Conservation (phyloP, 2,797 vertebrate species). For the Pagetopsis macropterus region DNA sequence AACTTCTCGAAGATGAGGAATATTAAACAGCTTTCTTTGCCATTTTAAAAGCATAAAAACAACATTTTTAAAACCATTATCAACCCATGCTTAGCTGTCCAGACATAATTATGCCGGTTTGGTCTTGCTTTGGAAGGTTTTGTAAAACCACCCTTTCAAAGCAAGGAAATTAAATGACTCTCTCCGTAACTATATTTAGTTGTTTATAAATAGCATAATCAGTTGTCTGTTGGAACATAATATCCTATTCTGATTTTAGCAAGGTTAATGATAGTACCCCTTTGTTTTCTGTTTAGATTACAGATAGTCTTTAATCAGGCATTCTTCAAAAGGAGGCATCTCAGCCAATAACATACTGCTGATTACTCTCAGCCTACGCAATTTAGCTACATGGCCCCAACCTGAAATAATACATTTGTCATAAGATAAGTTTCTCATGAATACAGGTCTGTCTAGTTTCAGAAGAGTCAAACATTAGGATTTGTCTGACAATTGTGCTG, state of each 20-base stretch:
- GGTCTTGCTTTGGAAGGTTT: not conserved
- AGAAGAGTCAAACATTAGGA: slow-evolving; percentile 5
- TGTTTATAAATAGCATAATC: slow-evolving; percentile 24
- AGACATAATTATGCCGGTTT: not conserved
- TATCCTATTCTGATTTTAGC: slow-evolving; percentile 8
- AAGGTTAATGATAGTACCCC: not conserved
- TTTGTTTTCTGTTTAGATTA: slow-evolving; percentile 32
- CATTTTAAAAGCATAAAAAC: not conserved
- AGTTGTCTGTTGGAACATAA: slow-evolving; percentile 13
- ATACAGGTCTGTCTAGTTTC: slow-evolving; percentile 1
- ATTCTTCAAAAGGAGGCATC: slow-evolving; percentile 31
- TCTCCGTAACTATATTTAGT: slow-evolving; percentile 25
- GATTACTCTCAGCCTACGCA: slow-evolving; percentile 30
- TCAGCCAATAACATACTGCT: slow-evolving; percentile 16
- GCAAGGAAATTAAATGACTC: not conserved
- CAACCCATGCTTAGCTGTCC: not conserved
- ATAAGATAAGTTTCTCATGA: slow-evolving; percentile 30
- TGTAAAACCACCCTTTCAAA: slow-evolving; percentile 6
- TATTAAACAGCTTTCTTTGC: slow-evolving; percentile 16
- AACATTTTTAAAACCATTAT: not conserved
- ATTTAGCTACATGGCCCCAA: slow-evolving; percentile 15
- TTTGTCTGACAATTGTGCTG: not conserved
- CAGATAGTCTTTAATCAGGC: slow-evolving; percentile 17
- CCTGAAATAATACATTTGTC: slow-evolving; percentile 35
- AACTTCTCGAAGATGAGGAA: slow-evolving; percentile 32